A percentile compares a stretch with the other conserved stretches of the same genome.
Evolutionary conservation across 2,113 vertebrate genomes (phyloP).

Genomic region (Hipposideros armiger): DNA sequence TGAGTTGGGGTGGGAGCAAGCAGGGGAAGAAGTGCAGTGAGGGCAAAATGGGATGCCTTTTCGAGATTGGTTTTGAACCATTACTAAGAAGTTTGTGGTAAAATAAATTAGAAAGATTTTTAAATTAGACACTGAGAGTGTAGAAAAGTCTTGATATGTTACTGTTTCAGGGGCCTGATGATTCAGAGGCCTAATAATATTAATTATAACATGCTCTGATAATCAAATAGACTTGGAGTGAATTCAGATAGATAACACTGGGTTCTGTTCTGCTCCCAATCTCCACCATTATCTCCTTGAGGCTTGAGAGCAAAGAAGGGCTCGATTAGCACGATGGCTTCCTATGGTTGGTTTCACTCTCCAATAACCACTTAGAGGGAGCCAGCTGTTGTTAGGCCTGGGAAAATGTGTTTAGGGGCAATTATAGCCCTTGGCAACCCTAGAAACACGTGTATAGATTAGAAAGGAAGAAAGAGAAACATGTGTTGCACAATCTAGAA

Average conservation of each 20-base stretch:
- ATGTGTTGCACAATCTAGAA: conserved; percentile 21
- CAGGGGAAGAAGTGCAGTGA: not conserved
- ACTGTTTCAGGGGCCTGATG: not conserved
- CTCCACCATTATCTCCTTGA: not conserved
- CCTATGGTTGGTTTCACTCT: conserved; percentile 33
- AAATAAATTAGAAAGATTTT: conserved; percentile 24
- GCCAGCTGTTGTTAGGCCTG: not conserved
- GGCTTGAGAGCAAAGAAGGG: not conserved
- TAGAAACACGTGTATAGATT: not conserved
- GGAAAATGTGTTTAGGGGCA: not conserved
- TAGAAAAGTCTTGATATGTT: not conserved
- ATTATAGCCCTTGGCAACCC: not conserved
- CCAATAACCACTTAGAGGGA: not conserved
- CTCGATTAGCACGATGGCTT: not conserved
- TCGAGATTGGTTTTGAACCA: not conserved
- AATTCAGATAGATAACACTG: conserved; percentile 15
- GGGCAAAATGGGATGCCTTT: not conserved
- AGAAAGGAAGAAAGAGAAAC: conserved; percentile 39
- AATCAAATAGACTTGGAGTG: conserved; percentile 1
- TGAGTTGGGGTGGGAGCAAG: not conserved
- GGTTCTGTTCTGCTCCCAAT: not conserved
- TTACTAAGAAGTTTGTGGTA: conserved; percentile 1
- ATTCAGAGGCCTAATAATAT: not conserved
- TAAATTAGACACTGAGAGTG: conserved; percentile 30
- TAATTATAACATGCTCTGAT: not conserved